These are phyloP conservation scores for Palythoa heliodiscus DNA, from an alignment of 92 coral and sea anemone genomes.

Conservation along the genomic window DNA sequence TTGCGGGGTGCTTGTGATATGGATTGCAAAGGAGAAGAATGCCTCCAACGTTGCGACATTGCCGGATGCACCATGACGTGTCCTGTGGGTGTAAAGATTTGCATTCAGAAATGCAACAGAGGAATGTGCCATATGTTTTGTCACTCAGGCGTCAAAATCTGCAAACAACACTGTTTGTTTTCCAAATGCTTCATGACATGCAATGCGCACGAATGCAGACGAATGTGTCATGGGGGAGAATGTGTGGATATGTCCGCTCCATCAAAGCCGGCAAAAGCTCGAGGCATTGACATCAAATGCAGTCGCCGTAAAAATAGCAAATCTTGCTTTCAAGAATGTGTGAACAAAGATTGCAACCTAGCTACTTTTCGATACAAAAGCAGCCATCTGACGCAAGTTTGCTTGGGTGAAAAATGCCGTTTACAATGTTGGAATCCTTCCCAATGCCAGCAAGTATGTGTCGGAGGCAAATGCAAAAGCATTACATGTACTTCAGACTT, in stretches of 20 bases:
- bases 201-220: constrained; percentile 15
- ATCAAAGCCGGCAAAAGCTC: background rate
- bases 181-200: constrained; percentile 34
- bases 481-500: constrained; percentile 25
- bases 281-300: constrained; percentile 1
- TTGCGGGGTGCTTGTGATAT: constrained; percentile 30
- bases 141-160: constrained; percentile 4
- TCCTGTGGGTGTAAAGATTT: constrained; percentile 13
- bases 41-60: constrained; percentile 30
- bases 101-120: constrained; percentile 37
- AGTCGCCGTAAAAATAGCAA: background rate
- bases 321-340: constrained; percentile 21
- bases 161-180: constrained; percentile 35
- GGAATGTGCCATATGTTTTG: constrained; percentile 36
- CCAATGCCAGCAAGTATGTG: constrained; percentile 24
- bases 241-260: constrained; percentile 1
- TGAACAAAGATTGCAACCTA: constrained; percentile 4
- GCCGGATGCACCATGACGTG: constrained; percentile 40
- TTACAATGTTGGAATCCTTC: constrained; percentile 4
- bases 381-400: constrained; percentile 17
- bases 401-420: constrained; percentile 36
- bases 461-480: constrained; percentile 31
- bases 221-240: constrained; percentile 33
- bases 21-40: constrained; percentile 33
- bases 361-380: constrained; percentile 11